phyloP scores from a whole-genome alignment of 2,113 vertebrate genomes.

The Ancistrus triradiatus region DNA sequence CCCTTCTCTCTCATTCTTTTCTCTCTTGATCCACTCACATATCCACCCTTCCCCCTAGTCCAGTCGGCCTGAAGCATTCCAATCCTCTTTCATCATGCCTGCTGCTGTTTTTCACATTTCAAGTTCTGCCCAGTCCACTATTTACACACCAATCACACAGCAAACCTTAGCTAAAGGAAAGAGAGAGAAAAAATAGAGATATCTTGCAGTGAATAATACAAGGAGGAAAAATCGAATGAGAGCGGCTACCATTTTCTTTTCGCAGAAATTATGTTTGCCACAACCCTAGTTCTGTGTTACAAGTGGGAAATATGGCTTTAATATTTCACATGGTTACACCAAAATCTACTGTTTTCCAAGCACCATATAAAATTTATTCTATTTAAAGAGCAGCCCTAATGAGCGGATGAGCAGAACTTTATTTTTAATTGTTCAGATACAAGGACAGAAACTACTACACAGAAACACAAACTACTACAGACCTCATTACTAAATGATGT shows the following conservation, averaged over 20 bases:
- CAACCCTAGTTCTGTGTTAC: not conserved
- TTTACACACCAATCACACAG: slow-evolving; percentile 44
- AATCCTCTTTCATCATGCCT: slow-evolving; percentile 65
- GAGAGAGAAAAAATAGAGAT: not conserved
- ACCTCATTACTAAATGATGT: too few relatives aligned
- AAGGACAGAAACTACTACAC: too few relatives aligned
- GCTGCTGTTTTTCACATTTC: slow-evolving; percentile 49
- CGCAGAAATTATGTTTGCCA: not conserved
- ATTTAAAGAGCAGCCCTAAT: too few relatives aligned
- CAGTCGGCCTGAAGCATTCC: slow-evolving; percentile 60
- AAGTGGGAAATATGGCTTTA: not conserved
- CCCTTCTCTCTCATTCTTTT: slow-evolving; percentile 18
- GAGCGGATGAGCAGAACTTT: too few relatives aligned
- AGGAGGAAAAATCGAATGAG: slow-evolving; percentile 41
- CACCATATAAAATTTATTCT: too few relatives aligned
- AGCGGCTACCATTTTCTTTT: too few relatives aligned
- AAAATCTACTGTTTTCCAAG: slow-evolving; percentile 8
- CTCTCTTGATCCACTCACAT: slow-evolving; percentile 29
- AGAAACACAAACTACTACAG: too few relatives aligned
- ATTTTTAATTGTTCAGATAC: too few relatives aligned
- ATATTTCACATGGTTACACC: not conserved
- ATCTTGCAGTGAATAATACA: slow-evolving; percentile 22
- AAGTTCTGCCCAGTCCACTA: slow-evolving; percentile 27
- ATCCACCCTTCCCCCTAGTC: slow-evolving; percentile 11
- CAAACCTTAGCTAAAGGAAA: slow-evolving; percentile 11